These are phyloP conservation scores for Nycticorax nycticorax DNA, from an alignment of 2,113 vertebrate genomes.

Conservation along the genomic window DNA sequence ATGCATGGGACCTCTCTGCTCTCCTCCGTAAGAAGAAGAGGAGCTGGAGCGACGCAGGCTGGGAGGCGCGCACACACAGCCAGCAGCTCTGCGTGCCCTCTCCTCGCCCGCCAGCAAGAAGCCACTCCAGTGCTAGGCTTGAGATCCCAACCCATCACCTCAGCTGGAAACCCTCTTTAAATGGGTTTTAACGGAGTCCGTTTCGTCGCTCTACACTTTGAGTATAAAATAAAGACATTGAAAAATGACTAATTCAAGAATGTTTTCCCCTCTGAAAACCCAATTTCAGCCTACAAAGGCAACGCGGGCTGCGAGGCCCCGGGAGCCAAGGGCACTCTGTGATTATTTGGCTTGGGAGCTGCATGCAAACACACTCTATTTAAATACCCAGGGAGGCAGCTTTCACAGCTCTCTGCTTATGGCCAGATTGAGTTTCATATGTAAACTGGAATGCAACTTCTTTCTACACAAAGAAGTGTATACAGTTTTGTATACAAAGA, in stretches of 20 bases:
- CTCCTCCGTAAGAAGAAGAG: neutral
- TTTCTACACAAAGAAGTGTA: neutral
- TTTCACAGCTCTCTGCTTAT: neutral
- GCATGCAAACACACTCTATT: rapidly evolving
- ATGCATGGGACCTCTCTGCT: neutral
- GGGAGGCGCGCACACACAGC: rapidly evolving
- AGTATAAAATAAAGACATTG: neutral
- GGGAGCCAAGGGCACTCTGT: neutral
- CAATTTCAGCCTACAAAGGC: neutral
- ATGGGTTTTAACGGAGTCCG: neutral
- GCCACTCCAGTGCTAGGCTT: neutral
- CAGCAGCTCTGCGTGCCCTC: neutral
- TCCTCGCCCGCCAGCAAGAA: neutral
- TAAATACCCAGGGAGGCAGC: neutral
- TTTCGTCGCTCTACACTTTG: rapidly evolving
- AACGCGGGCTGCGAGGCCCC: neutral
- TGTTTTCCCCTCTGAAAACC: neutral
- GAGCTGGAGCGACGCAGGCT: neutral
- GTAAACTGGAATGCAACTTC: neutral
- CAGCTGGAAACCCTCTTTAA: neutral
- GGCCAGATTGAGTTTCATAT: neutral
- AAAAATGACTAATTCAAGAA: neutral
- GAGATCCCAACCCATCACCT: neutral
- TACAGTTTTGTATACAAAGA: neutral
- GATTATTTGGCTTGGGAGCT: neutral